These are phyloP conservation scores for Hemitrygon akajei DNA, from an alignment of 2,797 vertebrate species.

Conservation along the genomic window DNA sequence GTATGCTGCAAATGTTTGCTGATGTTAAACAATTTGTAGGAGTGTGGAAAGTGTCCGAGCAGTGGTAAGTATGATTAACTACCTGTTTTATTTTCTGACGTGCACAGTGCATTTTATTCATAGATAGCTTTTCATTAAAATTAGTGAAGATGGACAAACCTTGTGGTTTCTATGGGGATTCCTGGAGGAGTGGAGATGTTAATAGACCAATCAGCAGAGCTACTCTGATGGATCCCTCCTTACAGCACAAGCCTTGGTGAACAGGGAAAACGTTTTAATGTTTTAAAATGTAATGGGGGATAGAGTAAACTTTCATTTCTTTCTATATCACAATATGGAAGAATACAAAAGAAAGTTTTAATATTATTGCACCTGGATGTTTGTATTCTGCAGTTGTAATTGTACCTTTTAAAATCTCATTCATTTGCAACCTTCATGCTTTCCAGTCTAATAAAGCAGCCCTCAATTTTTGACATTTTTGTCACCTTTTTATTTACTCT, in stretches of 20 bases:
- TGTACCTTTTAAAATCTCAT: constrained; percentile 51
- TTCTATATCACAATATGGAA: neutral
- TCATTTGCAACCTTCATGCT: constrained; percentile 55
- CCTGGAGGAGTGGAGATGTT: neutral
- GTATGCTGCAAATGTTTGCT: neutral
- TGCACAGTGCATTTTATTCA: neutral
- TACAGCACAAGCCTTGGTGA: neutral
- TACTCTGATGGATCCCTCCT: neutral
- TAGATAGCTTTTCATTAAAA: neutral
- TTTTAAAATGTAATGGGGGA: neutral
- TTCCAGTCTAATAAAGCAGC: constrained; percentile 56
- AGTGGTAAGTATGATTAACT: neutral
- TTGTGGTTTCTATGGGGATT: neutral
- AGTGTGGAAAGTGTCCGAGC: neutral
- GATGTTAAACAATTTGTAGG: neutral
- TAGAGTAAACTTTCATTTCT: neutral
- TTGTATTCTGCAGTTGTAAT: constrained; percentile 52
- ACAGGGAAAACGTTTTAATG: neutral
- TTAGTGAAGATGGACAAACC: neutral
- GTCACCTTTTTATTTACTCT: constrained; percentile 63
- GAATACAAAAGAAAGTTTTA: neutral
- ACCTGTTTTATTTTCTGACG: neutral
- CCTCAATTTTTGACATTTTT: constrained; percentile 51
- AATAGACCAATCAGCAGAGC: neutral
- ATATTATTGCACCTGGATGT: neutral